These are phyloP conservation scores for Propithecus coquereli DNA, from an alignment of 2,113 vertebrate genomes.

Conservation along the genomic window DNA sequence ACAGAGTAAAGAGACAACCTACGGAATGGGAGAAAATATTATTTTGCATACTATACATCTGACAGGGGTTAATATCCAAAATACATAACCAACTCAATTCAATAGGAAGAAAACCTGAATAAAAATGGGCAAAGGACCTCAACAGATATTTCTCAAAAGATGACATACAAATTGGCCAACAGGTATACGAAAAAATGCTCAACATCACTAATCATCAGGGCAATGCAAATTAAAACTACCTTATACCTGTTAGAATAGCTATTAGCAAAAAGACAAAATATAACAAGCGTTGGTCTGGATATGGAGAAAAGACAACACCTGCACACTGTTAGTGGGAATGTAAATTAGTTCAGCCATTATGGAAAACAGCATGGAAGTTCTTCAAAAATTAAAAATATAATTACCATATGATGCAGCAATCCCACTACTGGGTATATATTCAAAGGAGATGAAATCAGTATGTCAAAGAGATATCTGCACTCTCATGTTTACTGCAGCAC, in stretches of 20 bases:
- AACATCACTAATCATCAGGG: background rate
- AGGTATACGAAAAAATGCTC: background rate
- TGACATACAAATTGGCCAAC: background rate
- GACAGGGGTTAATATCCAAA: background rate
- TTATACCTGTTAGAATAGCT: background rate
- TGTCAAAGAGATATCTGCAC: accelerated
- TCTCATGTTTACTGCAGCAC: background rate
- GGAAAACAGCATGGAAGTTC: background rate
- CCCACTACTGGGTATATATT: background rate
- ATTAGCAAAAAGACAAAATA: background rate
- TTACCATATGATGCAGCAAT: background rate
- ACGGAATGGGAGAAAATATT: too few species aligned
- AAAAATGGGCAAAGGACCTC: background rate
- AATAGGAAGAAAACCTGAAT: background rate
- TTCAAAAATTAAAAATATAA: background rate
- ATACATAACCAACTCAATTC: background rate
- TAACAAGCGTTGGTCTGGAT: background rate
- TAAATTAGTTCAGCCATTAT: background rate
- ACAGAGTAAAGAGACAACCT: too few species aligned
- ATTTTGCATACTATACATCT: background rate
- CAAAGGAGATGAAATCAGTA: background rate
- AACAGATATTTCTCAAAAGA: background rate
- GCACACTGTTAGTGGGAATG: background rate
- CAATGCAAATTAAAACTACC: background rate
- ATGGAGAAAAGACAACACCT: background rate